Base-by-base conservation (phyloP, 1,140 invertebrate genomes). In the Liolophura sinensis region DNA sequence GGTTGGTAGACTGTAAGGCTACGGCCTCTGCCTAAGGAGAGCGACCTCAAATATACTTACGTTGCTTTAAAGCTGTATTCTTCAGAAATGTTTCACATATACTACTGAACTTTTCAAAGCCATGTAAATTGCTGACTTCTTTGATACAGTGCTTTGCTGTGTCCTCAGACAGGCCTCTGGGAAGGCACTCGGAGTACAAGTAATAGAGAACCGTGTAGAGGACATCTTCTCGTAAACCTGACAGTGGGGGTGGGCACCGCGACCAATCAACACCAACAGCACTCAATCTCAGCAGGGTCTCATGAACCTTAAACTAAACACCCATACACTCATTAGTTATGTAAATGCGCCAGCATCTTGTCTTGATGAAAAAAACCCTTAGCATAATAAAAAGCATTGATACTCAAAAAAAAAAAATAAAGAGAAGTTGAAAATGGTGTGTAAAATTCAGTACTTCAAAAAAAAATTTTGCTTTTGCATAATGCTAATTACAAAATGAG, bases 141-240 rank as follows among this genome's bases (percentile, higher is more conserved):
- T 84, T 84, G 16, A 90, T 86, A 50, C 88, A 87, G 60, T 86
- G 84, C 64, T 84, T 83, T 27, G 88, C 89, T 7, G 87, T 87
- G 48, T 85, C 81, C 73, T 89, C 88, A 24, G 86, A 82, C 56
- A 90, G 76, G 65, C 84, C 83, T 25, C 78, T 47, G 15, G 89
- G 88, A 70, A 91, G 78, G 69, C 89, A 89, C 73, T 90, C 88
- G n/a, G 88, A 85, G 73, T 91, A 91, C 14, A 90, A 75, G 78
- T 87, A 91, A 78, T 90, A 86, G 15, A 90, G 79, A 55, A 89
- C 85, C 16, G 87, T 87, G 24, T 84, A 84, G 14, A 90, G 70
- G 20, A 89, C 87, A 73, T 88, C 87, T 62, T 88, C 87, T 11
- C 86, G 85, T 47, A 90, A 69, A 48, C 85, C 83, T 62, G 78